A percentile compares a stretch with the other conserved stretches of the same genome.
phyloP scores from a whole-genome alignment of 2,888 invertebrate genomes.

The Athalia cordata region DNA sequence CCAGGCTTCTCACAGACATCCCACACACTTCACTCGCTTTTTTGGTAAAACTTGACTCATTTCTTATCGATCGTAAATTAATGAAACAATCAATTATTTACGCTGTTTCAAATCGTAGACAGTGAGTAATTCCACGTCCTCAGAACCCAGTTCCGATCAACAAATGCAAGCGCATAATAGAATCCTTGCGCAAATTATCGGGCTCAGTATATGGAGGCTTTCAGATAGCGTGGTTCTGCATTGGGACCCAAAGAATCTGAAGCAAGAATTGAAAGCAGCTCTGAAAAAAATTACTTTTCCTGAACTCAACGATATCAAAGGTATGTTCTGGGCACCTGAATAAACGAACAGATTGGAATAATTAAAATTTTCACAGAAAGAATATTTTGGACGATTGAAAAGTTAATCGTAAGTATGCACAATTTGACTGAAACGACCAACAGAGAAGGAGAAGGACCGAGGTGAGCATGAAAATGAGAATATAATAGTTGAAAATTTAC shows the following conservation, averaged over 20 bases:
- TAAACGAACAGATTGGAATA: neutral
- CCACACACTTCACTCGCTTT: conserved; percentile 66
- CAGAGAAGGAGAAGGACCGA: conserved; percentile 49
- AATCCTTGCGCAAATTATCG: conserved; percentile 61
- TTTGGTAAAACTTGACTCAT: neutral
- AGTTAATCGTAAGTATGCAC: conserved; percentile 52
- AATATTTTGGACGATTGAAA: conserved; percentile 49
- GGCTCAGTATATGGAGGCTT: conserved; percentile 65
- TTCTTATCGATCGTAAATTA: neutral
- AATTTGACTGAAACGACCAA: conserved; percentile 60
- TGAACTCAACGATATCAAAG: conserved; percentile 53
- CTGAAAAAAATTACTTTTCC: conserved; percentile 56
- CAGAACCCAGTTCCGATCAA: neutral
- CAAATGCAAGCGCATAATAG: neutral
- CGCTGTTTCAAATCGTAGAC: neutral
- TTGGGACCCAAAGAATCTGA: conserved; percentile 66
- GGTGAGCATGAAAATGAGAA: conserved; percentile 49
- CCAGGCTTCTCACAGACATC: conserved; percentile 58
- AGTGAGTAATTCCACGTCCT: neutral
- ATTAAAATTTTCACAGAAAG: conserved; percentile 50
- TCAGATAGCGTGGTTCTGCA: conserved; percentile 65
- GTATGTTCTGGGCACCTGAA: conserved; percentile 51
- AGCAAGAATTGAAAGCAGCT: conserved; percentile 56
- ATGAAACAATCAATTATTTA: conserved; percentile 9
- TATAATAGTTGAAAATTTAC: neutral